phyloP scores from a whole-genome alignment of 2,888 invertebrate species.

The Leistus spinibarbis region DNA sequence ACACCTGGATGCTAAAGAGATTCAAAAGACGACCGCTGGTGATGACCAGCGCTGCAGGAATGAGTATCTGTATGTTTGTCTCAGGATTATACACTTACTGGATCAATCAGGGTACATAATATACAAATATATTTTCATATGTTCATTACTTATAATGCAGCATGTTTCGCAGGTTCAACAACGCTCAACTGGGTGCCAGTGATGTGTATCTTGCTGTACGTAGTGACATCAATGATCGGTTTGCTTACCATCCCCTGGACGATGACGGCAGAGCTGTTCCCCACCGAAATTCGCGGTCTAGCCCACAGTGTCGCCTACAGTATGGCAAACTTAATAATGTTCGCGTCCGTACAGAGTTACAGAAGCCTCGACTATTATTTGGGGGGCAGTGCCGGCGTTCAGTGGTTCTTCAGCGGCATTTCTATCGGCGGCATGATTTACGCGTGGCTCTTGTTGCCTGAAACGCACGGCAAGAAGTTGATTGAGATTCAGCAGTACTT shows the following conservation, averaged over 20 bases:
- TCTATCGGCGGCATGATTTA: conserved; percentile 56
- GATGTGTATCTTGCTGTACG: conserved; percentile 61
- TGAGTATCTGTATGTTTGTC: conserved; percentile 63
- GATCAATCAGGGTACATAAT: conserved; percentile 55
- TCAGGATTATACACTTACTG: conserved; percentile 62
- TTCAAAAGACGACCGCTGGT: conserved; percentile 62
- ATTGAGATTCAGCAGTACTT: conserved; percentile 60
- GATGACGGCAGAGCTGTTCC: conserved; percentile 69
- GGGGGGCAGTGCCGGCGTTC: conserved; percentile 60
- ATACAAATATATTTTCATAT: too few relatives aligned
- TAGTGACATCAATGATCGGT: conserved; percentile 66
- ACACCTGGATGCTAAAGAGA: conserved; percentile 61
- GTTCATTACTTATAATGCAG: too few relatives aligned
- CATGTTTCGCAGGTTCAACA: conserved; percentile 48
- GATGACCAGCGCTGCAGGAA: conserved; percentile 61
- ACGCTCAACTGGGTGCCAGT: conserved; percentile 59
- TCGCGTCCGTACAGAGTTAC: conserved; percentile 63
- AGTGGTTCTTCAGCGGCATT: conserved; percentile 63
- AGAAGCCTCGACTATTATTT: conserved; percentile 51
- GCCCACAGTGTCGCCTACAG: conserved; percentile 65
- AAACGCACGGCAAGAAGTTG: conserved; percentile 59
- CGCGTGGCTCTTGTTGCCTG: conserved; percentile 58
- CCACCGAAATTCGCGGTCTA: conserved; percentile 64
- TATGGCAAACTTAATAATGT: conserved; percentile 65
- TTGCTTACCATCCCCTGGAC: conserved; percentile 68